Percentiles rank a stretch among this genome's conserved stretches.
These are phyloP conservation scores for Caenorhabditis sulstoni DNA, from an alignment of 2,888 invertebrate genomes.

Conservation along the genomic window DNA sequence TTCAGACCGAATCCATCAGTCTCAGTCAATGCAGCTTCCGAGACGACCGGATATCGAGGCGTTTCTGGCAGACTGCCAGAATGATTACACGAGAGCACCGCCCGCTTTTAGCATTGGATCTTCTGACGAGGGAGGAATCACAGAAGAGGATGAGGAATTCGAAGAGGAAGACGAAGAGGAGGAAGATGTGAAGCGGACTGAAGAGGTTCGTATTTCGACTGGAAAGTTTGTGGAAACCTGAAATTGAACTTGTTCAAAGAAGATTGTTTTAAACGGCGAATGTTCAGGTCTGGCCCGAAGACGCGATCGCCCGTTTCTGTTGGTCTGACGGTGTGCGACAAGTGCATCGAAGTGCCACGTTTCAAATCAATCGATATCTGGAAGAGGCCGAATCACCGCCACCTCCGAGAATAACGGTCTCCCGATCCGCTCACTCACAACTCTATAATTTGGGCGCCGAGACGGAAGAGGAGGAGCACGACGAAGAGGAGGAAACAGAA, in stretches of 20 bases:
- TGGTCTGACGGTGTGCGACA: slow-evolving; percentile 52
- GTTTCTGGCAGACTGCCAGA: slow-evolving; percentile 55
- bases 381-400: slow-evolving; percentile 27
- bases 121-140: slow-evolving; percentile 24
- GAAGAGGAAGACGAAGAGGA: slow-evolving; percentile 41
- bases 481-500: slow-evolving; percentile 21
- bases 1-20: slow-evolving; percentile 54
- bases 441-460: slow-evolving; percentile 53
- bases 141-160: slow-evolving; percentile 30
- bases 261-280: too few relatives aligned
- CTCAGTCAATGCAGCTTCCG: slow-evolving; percentile 62
- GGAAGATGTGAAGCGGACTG: slow-evolving; percentile 32
- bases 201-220: too few relatives aligned
- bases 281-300: slow-evolving; percentile 66
- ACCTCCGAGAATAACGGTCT: slow-evolving; percentile 33
- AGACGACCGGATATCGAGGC: slow-evolving; percentile 59
- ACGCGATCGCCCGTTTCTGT: slow-evolving; percentile 40
- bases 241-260: too few relatives aligned
- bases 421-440: slow-evolving; percentile 60
- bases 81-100: slow-evolving; percentile 42
- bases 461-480: slow-evolving; percentile 21
- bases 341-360: slow-evolving; percentile 56
- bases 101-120: slow-evolving; percentile 53
- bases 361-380: slow-evolving; percentile 57
- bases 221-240: too few relatives aligned